Percentiles rank a stretch among this genome's conserved stretches.
Evolutionary conservation across 2,797 vertebrate genomes (phyloP).

Genomic region (Bovichtus diacanthus): DNA sequence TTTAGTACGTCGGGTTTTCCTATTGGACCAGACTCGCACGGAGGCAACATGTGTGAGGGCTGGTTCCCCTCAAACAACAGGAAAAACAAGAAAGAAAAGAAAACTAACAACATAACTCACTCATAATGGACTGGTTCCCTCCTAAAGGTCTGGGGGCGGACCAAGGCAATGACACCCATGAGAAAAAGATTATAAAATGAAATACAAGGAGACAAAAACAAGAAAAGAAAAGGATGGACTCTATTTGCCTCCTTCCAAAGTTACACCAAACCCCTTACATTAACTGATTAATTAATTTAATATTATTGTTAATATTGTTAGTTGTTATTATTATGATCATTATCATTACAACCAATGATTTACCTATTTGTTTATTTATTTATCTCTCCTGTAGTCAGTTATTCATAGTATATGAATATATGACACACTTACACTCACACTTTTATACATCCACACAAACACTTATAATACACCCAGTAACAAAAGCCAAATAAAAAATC

Average conservation of each 20-base stretch:
- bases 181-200: neutral
- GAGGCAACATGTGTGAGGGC: fast-evolving
- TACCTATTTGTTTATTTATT: neutral
- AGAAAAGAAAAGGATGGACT: fast-evolving
- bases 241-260: too few relatives aligned
- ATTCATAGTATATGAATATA: neutral
- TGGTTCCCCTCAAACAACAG: neutral
- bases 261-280: neutral
- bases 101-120: neutral
- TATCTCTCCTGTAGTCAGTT: neutral
- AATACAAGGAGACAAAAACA: neutral
- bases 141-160: neutral
- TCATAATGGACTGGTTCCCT: neutral
- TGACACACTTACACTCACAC: too few relatives aligned
- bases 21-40: too few relatives aligned
- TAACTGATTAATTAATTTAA: neutral
- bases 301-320: too few relatives aligned
- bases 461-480: fast-evolving
- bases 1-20: too few relatives aligned
- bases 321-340: neutral
- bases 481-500: too few relatives aligned
- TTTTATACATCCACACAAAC: neutral
- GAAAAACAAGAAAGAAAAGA: neutral
- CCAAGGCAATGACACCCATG: neutral
- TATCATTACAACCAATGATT: too few relatives aligned